Evolutionary conservation across 2,797 vertebrate species (phyloP), one percentile per base, ranked within the genome.

Genomic region (Pteronotus mesoamericanus): DNA sequence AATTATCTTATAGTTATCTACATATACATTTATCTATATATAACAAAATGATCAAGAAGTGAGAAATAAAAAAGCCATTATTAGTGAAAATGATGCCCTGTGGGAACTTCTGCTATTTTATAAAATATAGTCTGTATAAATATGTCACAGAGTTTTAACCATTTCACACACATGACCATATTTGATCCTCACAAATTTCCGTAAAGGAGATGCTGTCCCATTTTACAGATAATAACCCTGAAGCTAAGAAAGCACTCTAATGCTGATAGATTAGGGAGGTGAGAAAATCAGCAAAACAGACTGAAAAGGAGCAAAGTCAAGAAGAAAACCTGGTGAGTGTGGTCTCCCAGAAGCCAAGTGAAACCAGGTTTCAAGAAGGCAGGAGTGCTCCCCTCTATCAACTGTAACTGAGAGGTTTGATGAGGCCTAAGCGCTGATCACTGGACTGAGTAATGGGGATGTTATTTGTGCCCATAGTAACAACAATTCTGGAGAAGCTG

Each of bases 1-100:
- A 79, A 32, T 48, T 86, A 59, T 11, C 78, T n/a, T n/a, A n/a
- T n/a, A n/a, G n/a, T n/a, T n/a, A n/a, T n/a, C n/a, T n/a, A n/a
- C n/a, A n/a, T n/a, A n/a, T n/a, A 72, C 5, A 90, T 48, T 89
- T 83, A 86, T 75, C 24, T 90, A 51, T 26, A 24, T 55, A 66
- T 68, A 37, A 92, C 32, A 95, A 95, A 80, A 83, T 86, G 55
- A 94, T 86, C 29, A 82, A 95, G 19, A 79, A 87, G 71, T 29
- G 3, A 94, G 39, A 96, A 86, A 80, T 92, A 2, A 51, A 84
- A 59, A 78, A 86, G 42, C 34, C 39, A 83, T 66, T 61, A 96
- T 57, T 83, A 72, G 39, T 91, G 46, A 91, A 75, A 80, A 88
- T 59, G 68, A 93, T 75, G 24, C 4, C 29, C 75, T 51, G 4